Evolutionary conservation across 2,113 vertebrate species (phyloP).

Genomic region (Macquaria australasica): DNA sequence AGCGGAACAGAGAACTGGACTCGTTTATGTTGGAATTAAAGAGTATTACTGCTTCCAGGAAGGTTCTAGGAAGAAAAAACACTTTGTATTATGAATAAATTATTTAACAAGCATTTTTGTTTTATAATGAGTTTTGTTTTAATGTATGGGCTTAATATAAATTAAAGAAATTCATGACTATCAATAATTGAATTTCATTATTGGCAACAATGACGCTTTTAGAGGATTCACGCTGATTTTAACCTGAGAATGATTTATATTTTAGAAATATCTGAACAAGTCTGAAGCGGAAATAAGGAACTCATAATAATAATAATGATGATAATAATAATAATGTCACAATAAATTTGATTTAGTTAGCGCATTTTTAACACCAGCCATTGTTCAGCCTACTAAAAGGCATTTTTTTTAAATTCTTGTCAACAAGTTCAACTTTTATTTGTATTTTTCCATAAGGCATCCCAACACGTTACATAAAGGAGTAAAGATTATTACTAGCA

Average conservation of each 20-base stretch:
- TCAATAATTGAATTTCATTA: conserved; percentile 58
- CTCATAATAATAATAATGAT: background rate
- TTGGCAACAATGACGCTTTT: conserved; percentile 17
- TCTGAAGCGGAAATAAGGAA: background rate
- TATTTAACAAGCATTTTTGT: conserved; percentile 91
- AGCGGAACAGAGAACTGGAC: conserved; percentile 64
- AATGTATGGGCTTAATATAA: conserved; percentile 70
- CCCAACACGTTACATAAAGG: background rate
- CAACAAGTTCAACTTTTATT: background rate
- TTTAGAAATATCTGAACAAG: background rate
- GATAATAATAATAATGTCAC: background rate
- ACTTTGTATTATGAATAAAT: conserved; percentile 97
- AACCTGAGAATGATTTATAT: background rate
- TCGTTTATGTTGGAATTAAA: conserved; percentile 75
- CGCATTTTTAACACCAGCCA: background rate
- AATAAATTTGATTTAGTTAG: background rate
- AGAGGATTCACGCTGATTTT: conserved; percentile 5
- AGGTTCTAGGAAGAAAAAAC: conserved; percentile 82
- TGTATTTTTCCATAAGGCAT: background rate
- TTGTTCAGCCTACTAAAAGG: background rate
- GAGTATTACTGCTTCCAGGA: conserved; percentile 85
- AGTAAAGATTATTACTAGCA: background rate
- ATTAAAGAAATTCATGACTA: conserved; percentile 67
- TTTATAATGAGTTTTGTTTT: conserved; percentile 69
- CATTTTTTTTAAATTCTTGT: background rate